Evolutionary conservation across 2,797 vertebrate genomes (phyloP).

Genomic region (Delichon dasypus): DNA sequence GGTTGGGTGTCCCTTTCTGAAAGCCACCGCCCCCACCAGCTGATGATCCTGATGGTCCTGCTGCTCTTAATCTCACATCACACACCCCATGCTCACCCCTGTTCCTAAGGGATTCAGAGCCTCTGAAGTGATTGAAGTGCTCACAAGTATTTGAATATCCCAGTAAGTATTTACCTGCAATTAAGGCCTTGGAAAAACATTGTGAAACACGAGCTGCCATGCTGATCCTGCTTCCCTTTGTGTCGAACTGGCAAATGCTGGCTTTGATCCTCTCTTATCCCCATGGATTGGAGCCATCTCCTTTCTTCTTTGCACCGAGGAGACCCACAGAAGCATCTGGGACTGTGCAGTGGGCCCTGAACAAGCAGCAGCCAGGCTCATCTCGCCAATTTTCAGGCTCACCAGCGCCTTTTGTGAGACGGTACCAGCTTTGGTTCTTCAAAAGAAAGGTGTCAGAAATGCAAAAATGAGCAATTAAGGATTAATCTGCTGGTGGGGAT

Average conservation of each 20-base stretch:
- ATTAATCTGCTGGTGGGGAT: background rate
- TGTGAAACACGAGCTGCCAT: background rate
- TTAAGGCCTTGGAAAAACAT: background rate
- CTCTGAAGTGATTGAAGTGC: background rate
- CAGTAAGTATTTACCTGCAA: background rate
- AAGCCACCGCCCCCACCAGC: background rate
- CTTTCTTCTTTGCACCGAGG: background rate
- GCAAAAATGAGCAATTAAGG: conserved; percentile 31
- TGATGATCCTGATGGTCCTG: background rate
- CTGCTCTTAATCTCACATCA: background rate
- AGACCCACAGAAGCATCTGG: background rate
- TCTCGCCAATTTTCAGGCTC: background rate
- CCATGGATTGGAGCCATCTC: background rate
- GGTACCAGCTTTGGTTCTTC: background rate
- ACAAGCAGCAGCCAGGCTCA: background rate
- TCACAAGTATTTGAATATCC: background rate
- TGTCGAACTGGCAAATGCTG: background rate
- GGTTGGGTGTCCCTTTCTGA: background rate
- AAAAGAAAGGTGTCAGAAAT: conserved; percentile 22
- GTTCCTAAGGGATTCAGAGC: background rate
- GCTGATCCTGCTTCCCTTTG: background rate
- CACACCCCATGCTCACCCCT: fast-evolving
- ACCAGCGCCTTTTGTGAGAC: background rate
- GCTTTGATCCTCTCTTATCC: background rate
- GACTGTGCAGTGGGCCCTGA: background rate